Conservation (phyloP, 1,140 invertebrate species). For the Alviniconcha marisindica region DNA sequence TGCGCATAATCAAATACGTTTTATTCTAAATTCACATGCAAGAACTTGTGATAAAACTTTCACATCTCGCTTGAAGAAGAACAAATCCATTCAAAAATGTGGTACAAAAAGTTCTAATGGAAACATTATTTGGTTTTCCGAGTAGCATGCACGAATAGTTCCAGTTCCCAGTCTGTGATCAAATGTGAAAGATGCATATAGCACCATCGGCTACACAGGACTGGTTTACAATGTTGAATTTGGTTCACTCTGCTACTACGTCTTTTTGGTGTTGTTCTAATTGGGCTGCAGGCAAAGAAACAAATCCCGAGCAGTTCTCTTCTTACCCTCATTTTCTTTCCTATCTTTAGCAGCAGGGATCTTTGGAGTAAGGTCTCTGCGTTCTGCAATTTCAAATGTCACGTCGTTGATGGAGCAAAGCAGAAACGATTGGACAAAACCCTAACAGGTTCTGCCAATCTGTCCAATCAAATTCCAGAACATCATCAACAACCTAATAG, state of each 20-base stretch:
- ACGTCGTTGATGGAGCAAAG: not conserved
- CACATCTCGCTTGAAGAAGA: no score
- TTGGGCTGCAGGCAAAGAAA: not conserved
- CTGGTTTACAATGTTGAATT: no score
- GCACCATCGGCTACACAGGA: no score
- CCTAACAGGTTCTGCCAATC: not conserved
- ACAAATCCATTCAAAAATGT: no score
- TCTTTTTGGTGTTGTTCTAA: no score
- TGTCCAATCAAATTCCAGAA: not conserved
- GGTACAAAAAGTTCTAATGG: no score
- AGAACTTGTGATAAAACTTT: no score
- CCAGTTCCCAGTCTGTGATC: not conserved
- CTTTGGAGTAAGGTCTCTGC: conserved; percentile 23
- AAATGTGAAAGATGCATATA: not conserved
- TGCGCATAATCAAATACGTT: no score
- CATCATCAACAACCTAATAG: not conserved
- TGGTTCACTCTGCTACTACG: no score
- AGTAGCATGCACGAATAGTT: not conserved
- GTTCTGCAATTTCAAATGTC: conserved; percentile 32
- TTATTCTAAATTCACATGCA: no score
- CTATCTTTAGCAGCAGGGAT: conserved; percentile 21
- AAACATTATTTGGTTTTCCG: no score
- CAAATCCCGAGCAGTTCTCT: not conserved
- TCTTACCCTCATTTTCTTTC: conserved; percentile 32
- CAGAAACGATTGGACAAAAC: not conserved